A percentile compares a stretch with the other conserved stretches of the same genome.
phyloP scores from a whole-genome alignment of 2,888 invertebrate species.

The Venusia cambrica region DNA sequence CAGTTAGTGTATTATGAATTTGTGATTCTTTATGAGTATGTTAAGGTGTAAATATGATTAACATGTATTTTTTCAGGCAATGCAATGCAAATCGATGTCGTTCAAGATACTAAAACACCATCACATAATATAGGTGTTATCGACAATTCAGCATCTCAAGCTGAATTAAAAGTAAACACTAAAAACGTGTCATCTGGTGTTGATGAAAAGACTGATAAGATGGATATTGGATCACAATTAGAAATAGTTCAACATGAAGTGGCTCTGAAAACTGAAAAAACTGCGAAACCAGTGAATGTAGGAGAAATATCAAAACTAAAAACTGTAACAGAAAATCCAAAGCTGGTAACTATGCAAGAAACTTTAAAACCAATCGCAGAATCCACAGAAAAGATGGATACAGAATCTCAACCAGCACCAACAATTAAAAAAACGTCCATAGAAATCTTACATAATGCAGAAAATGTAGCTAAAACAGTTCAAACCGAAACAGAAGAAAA shows the following conservation, averaged over 20 bases:
- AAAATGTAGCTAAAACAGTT: too few species aligned
- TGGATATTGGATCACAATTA: not conserved
- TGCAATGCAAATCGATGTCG: constrained; percentile 2
- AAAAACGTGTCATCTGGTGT: too few species aligned
- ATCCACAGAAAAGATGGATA: constrained; percentile 6
- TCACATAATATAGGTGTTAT: constrained; percentile 15
- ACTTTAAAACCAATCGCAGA: not conserved
- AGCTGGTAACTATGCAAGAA: not conserved
- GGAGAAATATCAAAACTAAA: not conserved
- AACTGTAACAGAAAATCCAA: not conserved
- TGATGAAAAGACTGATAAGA: too few species aligned
- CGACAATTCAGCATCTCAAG: constrained; percentile 15
- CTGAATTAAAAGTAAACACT: constrained; percentile 5
- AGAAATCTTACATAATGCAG: not conserved
- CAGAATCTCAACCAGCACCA: not conserved
- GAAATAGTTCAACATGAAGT: not conserved
- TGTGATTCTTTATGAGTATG: too few species aligned
- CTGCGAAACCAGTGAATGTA: not conserved
- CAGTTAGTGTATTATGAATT: too few species aligned
- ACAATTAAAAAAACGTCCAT: not conserved
- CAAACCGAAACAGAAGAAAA: too few species aligned
- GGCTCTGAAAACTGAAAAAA: constrained; percentile 1
- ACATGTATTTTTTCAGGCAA: too few species aligned
- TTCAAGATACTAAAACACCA: constrained; percentile 9
- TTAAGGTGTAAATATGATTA: too few species aligned